Conservation (phyloP, 2,113 vertebrate species). For the Hemiscyllium ocellatum region DNA sequence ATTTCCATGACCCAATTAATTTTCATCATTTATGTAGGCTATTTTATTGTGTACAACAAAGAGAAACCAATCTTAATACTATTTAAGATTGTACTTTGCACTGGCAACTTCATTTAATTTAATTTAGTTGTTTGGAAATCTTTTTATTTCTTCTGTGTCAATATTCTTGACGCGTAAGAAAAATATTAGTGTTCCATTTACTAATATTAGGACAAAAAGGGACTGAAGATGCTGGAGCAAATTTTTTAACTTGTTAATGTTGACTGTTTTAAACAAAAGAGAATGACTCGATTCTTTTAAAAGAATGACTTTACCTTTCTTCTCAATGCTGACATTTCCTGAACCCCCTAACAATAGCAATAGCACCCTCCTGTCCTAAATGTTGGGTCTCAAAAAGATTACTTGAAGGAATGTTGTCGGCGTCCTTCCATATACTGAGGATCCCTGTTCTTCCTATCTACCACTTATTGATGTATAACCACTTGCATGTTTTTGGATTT, state of each 20-base stretch:
- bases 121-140: too few relatives aligned
- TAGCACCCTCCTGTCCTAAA: not conserved
- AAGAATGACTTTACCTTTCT: not conserved
- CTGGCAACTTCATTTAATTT: not conserved
- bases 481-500: not conserved
- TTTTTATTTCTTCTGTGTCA: too few relatives aligned
- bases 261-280: too few relatives aligned
- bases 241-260: too few relatives aligned
- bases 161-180: too few relatives aligned
- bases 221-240: too few relatives aligned
- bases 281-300: too few relatives aligned
- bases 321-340: not conserved
- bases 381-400: not conserved
- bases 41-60: too few relatives aligned
- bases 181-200: too few relatives aligned
- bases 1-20: too few relatives aligned
- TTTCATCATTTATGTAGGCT: too few relatives aligned
- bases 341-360: not conserved
- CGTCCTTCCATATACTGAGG: not conserved
- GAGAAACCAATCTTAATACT: not conserved
- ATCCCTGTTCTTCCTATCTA: not conserved
- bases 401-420: not conserved
- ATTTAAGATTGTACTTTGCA: not conserved
- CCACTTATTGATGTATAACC: not conserved
- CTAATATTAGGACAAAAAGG: too few relatives aligned